A percentile compares a stretch with the other conserved stretches of the same genome.
phyloP scores from a whole-genome alignment of 2,888 invertebrate genomes.

The Mythimna lalbum region DNA sequence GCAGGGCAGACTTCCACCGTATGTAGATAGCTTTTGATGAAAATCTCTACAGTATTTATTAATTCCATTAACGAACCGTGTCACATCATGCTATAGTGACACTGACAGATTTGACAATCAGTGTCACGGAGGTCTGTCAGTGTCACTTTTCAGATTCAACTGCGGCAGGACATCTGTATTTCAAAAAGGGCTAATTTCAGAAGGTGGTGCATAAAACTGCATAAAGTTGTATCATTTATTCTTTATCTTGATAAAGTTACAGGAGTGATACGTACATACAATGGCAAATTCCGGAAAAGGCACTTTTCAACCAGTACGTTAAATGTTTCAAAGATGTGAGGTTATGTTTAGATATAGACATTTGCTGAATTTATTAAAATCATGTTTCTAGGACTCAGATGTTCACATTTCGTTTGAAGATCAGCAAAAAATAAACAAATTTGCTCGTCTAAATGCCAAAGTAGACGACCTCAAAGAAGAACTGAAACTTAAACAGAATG shows the following conservation, averaged over 20 bases:
- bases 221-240: not conserved
- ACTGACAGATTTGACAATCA: too few relatives aligned
- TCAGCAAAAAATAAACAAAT: constrained; percentile 99
- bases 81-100: too few relatives aligned
- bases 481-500: constrained; percentile 96
- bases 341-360: constrained; percentile 43
- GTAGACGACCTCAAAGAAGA: constrained; percentile 97
- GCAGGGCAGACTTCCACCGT: too few relatives aligned
- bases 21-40: too few relatives aligned
- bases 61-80: too few relatives aligned
- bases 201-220: not conserved
- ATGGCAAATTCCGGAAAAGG: constrained; percentile 91
- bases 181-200: not conserved
- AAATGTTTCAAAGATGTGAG: constrained; percentile 28
- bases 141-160: not conserved
- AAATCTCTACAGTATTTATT: too few relatives aligned
- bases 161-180: not conserved
- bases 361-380: constrained; percentile 4
- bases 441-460: constrained; percentile 98
- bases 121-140: not conserved
- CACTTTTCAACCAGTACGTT: constrained; percentile 93
- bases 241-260: not conserved
- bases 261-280: constrained; percentile 7
- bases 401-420: constrained; percentile 98
- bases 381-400: constrained; percentile 93